Percentiles rank a stretch among this genome's conserved stretches.
Evolutionary conservation across 2,888 invertebrate species (phyloP).

Genomic region (Dyspetes luteomarginatus): DNA sequence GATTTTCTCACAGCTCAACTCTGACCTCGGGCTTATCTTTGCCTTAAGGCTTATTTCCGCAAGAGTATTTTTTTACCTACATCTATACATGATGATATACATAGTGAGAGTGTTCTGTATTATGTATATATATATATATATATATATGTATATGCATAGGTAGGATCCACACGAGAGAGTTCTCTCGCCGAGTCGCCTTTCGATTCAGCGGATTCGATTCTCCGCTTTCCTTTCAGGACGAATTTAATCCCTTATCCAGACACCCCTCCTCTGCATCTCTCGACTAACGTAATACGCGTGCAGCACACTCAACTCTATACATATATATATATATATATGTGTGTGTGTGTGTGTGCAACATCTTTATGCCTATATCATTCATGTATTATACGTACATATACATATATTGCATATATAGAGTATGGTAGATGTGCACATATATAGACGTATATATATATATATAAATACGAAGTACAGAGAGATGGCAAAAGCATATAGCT

Average conservation of each 20-base stretch:
- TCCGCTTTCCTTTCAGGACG: constrained; percentile 61
- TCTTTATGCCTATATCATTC: neutral
- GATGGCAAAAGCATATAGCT: constrained; percentile 13
- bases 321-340: neutral
- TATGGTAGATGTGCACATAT: too few relatives aligned
- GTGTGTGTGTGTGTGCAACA: neutral
- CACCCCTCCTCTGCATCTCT: constrained; percentile 54
- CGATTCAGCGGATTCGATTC: constrained; percentile 66
- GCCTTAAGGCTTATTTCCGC: constrained; percentile 36
- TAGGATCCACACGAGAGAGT: constrained; percentile 38
- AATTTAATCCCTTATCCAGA: constrained; percentile 66
- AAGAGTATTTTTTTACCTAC: constrained; percentile 48
- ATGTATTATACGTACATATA: neutral
- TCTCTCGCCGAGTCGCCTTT: constrained; percentile 53
- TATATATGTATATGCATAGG: constrained; percentile 20
- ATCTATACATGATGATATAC: constrained; percentile 1
- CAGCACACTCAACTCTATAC: constrained; percentile 14
- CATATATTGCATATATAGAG: neutral
- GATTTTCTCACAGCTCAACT: constrained; percentile 28
- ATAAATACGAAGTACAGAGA: constrained; percentile 14
- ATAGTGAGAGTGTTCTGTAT: neutral
- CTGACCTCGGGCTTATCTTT: constrained; percentile 33
- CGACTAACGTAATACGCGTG: constrained; percentile 47
- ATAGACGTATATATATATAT: neutral
- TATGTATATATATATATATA: constrained; percentile 26